These are phyloP conservation scores for Cnemophilus loriae DNA, from an alignment of 2,113 vertebrate genomes.

Conservation along the genomic window DNA sequence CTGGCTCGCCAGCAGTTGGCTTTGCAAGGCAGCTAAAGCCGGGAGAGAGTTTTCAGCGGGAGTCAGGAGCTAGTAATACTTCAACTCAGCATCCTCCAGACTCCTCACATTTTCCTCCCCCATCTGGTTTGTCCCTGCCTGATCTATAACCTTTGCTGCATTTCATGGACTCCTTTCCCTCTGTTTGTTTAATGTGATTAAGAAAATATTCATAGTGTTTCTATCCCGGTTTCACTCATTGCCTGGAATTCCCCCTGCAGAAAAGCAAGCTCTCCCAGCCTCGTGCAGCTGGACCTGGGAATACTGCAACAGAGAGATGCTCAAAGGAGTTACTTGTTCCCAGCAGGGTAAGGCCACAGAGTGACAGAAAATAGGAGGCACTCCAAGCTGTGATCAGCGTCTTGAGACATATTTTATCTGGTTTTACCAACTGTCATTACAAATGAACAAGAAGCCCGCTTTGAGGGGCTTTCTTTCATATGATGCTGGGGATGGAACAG, in stretches of 20 bases:
- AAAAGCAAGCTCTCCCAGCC: neutral
- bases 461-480: neutral
- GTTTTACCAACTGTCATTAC: neutral
- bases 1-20: neutral
- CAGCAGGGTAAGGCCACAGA: neutral
- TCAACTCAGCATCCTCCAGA: neutral
- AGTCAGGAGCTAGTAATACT: neutral
- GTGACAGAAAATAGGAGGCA: neutral
- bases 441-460: neutral
- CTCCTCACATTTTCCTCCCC: neutral
- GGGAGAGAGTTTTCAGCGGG: neutral
- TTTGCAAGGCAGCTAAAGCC: neutral
- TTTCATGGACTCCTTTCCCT: neutral
- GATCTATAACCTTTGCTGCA: neutral
- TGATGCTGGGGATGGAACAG: neutral
- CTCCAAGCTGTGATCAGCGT: neutral
- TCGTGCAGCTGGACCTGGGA: neutral
- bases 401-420: neutral
- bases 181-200: neutral
- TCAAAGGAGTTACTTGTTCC: neutral
- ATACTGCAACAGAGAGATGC: neutral
- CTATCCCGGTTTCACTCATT: neutral
- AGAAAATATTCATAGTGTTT: neutral
- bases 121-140: neutral
- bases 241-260: neutral